Evolutionary conservation across 2,113 vertebrate genomes (phyloP).

Genomic region (Tenrec ecaudatus): DNA sequence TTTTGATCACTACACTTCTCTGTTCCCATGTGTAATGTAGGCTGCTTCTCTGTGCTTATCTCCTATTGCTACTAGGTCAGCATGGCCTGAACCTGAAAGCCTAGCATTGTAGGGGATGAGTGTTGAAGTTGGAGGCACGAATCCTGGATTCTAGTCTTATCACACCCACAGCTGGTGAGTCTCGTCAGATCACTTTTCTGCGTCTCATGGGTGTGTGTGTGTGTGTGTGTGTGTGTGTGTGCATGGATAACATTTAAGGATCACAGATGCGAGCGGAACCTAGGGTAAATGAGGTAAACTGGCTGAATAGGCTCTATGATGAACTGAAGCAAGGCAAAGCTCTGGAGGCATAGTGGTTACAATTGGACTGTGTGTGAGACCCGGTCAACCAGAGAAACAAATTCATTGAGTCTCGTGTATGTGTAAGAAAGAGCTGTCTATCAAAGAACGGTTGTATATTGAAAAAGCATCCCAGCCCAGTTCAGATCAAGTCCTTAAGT

Average conservation of each 20-base stretch:
- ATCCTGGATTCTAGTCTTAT: background rate
- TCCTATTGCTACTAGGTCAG: background rate
- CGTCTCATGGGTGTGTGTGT: background rate
- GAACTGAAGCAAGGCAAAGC: background rate
- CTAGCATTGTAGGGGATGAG: background rate
- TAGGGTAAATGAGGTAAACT: background rate
- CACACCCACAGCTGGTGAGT: background rate
- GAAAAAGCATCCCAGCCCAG: too few species aligned
- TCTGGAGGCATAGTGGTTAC: too few species aligned
- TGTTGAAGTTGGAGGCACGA: background rate
- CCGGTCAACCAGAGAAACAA: too few species aligned
- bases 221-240: background rate
- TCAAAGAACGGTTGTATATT: too few species aligned
- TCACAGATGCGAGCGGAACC: conserved; percentile 1
- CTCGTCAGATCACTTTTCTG: background rate
- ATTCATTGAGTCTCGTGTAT: too few species aligned
- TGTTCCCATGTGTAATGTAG: background rate
- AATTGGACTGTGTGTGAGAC: too few species aligned
- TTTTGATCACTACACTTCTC: background rate
- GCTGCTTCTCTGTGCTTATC: too few species aligned
- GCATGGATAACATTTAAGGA: background rate
- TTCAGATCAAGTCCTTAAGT: too few species aligned
- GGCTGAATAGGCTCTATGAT: background rate
- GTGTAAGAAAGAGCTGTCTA: too few species aligned
- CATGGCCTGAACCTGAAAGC: background rate